Evolutionary conservation across 2,888 invertebrate species (phyloP), one percentile per base, ranked within the genome.

Genomic region (Mythimna impura): DNA sequence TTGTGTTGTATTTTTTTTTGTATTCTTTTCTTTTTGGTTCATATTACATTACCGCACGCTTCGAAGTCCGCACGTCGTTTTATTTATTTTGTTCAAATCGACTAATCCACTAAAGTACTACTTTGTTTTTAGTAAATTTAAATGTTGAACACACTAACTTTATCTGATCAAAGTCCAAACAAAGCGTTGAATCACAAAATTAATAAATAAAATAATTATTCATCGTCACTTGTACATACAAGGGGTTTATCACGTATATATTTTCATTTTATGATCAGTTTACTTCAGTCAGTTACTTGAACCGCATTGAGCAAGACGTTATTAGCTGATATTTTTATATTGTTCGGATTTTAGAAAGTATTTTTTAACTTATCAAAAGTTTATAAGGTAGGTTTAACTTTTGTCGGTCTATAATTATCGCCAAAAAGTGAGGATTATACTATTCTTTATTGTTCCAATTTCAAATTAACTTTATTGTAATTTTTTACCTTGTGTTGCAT

Each of bases 131-230:
- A 77, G 78, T 69, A 2, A 30, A n/a, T 77, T 77, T 30, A 25
- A 30, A 25, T 6, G 54, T n/a, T 14, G 0, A 63, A 63, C 14
- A 74, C n/a, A 74, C 60, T 60, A 58, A 14, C 43, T 54, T 22
- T 43, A 43, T 43, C 43, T 43, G 43, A 66, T 61, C 88, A 84
- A 86, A 86, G 86, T 86, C 83, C 86, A 86, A 78, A 69, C 73
- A 74, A 71, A 74, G 73, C 50, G 65, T 67, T 80, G 85, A 84
- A 72, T 84, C 79, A 85, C 57, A 71, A n/a, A 61, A 66, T 30
- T 71, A 70, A 52, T 68, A 54, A 70, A 61, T 60, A 79, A 25
- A 47, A 36, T 61, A 47, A 60, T 67, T 69, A 69, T 52, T 86
- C 71, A 72, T 73, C 60, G 75, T 74, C 75, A 71, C 34, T 71